Percentiles rank a stretch among this genome's conserved stretches.
Conservation (phyloP, 2,888 invertebrate species). For the Conomelus anceps region DNA sequence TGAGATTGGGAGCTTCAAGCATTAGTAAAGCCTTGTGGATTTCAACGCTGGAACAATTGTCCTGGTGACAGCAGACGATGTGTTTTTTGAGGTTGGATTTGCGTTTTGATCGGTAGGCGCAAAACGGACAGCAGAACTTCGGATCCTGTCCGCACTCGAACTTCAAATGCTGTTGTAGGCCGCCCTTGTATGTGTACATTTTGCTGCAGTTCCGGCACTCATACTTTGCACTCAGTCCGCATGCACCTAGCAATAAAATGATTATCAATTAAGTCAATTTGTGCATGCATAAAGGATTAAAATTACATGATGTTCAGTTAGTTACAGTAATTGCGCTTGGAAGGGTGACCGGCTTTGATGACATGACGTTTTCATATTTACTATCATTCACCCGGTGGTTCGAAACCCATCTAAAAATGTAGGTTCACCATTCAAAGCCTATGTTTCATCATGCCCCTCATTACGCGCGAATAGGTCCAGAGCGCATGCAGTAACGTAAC, state of each 20-base stretch:
- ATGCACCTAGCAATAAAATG: not conserved
- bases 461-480: too few species aligned
- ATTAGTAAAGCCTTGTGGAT: not conserved
- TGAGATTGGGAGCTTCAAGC: not conserved
- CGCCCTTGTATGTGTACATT: not conserved
- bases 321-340: too few species aligned
- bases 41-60: not conserved
- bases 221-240: not conserved
- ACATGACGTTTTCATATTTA: too few species aligned
- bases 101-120: constrained; percentile 40
- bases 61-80: not conserved
- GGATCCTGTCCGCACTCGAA: constrained; percentile 41
- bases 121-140: constrained; percentile 42
- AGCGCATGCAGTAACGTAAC: too few species aligned
- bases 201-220: not conserved
- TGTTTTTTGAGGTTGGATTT: constrained; percentile 39
- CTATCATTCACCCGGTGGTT: too few species aligned
- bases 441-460: too few species aligned
- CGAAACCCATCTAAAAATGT: too few species aligned
- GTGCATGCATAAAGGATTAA: too few species aligned
- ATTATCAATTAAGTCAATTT: too few species aligned
- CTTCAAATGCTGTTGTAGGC: constrained; percentile 28
- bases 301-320: too few species aligned
- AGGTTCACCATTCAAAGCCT: too few species aligned
- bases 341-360: too few species aligned